Percentiles rank a stretch among this genome's conserved stretches.
Evolutionary conservation across 92 coral and sea anemone genomes (phyloP).

Genomic region (Porites cylindrica): DNA sequence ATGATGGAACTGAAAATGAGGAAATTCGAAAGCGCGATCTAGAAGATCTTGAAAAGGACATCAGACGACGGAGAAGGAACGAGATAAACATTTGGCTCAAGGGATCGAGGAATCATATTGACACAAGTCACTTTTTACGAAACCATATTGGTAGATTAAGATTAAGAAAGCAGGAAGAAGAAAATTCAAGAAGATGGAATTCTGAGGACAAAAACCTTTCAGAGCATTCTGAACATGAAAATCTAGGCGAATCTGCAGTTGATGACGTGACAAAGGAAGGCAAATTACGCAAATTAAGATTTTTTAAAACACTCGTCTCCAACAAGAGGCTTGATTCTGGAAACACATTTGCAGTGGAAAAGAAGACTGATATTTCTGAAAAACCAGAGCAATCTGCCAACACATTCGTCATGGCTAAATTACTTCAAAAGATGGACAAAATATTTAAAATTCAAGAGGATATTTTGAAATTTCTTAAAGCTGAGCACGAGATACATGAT

Average conservation of each 20-base stretch:
- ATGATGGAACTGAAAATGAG: conserved; percentile 50
- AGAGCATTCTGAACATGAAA: neutral
- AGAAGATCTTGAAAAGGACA: conserved; percentile 75
- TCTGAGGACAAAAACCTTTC: conserved; percentile 6
- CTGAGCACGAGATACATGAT: conserved; percentile 43
- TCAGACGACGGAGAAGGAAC: conserved; percentile 65
- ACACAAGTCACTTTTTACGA: conserved; percentile 74
- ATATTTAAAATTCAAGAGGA: conserved; percentile 74
- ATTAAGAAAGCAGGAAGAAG: conserved; percentile 17
- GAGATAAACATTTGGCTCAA: conserved; percentile 87
- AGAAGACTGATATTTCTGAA: conserved; percentile 18
- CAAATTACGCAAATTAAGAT: conserved; percentile 1
- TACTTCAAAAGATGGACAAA: conserved; percentile 72
- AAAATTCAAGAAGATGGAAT: conserved; percentile 7
- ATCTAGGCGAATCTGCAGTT: neutral
- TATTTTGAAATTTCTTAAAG: conserved; percentile 66
- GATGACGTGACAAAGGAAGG: neutral
- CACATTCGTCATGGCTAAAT: conserved; percentile 35
- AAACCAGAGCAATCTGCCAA: conserved; percentile 15
- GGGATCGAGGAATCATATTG: conserved; percentile 83
- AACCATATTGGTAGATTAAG: neutral
- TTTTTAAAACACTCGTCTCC: conserved; percentile 34
- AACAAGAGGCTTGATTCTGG: conserved; percentile 35
- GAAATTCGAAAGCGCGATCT: conserved; percentile 85
- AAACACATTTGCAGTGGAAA: conserved; percentile 8